A percentile compares a stretch with the other conserved stretches of the same genome.
These are phyloP conservation scores for Dascyllus trimaculatus DNA, from an alignment of 2,113 vertebrate genomes.

Conservation along the genomic window DNA sequence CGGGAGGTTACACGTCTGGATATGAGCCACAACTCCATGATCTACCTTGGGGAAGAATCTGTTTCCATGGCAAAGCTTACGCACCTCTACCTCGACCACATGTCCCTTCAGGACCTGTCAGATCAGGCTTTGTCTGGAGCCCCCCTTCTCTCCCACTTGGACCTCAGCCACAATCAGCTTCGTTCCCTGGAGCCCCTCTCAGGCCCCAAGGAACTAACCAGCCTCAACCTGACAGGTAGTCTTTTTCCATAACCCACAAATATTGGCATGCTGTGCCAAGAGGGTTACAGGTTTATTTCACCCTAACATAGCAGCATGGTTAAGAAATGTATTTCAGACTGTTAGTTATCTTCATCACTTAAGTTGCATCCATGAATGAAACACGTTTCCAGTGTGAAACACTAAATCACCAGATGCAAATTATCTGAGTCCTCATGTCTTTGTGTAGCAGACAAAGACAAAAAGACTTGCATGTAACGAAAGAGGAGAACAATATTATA, in stretches of 20 bases:
- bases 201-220: constrained; percentile 77
- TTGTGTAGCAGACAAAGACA: too few species aligned
- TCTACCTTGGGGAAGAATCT: constrained; percentile 88
- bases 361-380: too few species aligned
- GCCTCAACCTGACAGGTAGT: constrained; percentile 82
- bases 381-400: too few species aligned
- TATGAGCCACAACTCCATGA: constrained; percentile 92
- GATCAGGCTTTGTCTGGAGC: constrained; percentile 85
- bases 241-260: too few species aligned
- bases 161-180: constrained; percentile 92
- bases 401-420: too few species aligned
- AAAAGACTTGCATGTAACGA: too few species aligned
- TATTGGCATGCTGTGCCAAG: too few species aligned
- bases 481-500: too few species aligned
- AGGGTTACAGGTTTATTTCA: too few species aligned
- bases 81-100: constrained; percentile 89
- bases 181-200: constrained; percentile 85
- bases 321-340: not conserved
- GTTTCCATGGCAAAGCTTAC: constrained; percentile 89
- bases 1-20: constrained; percentile 85
- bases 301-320: too few species aligned
- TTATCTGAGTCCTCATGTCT: too few species aligned
- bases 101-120: constrained; percentile 91
- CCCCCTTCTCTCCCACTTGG: constrained; percentile 85
- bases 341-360: too few species aligned